A percentile compares a stretch with the other conserved stretches of the same genome.
These are phyloP conservation scores for Phaetusa simplex DNA, from an alignment of 2,113 vertebrate genomes.

Conservation along the genomic window DNA sequence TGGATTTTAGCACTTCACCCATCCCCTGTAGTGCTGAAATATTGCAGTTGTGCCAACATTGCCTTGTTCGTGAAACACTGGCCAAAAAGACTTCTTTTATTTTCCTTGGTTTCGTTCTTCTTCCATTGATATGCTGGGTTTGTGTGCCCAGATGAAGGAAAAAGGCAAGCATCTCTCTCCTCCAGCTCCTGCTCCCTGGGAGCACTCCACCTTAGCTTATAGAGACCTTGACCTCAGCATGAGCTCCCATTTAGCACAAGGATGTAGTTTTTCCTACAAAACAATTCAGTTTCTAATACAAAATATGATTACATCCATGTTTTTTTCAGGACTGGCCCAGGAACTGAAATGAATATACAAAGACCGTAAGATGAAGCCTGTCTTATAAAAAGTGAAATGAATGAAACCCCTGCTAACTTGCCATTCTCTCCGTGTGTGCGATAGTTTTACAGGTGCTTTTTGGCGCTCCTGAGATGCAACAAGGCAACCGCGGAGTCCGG, in stretches of 20 bases:
- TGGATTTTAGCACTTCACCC: not conserved
- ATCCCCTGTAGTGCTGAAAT: not conserved
- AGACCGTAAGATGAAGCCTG: not conserved
- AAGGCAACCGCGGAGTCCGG: constrained; percentile 48
- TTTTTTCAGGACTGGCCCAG: not conserved
- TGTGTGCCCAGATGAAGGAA: not conserved
- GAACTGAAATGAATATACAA: not conserved
- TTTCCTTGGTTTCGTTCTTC: not conserved
- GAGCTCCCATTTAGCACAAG: not conserved
- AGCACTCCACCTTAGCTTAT: not conserved
- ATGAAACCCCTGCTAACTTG: not conserved
- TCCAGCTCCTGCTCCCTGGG: not conserved
- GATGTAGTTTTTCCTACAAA: not conserved
- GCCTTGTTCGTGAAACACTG: not conserved
- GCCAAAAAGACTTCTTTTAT: not conserved
- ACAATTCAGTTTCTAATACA: not conserved
- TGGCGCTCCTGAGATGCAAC: constrained; percentile 70
- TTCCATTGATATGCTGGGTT: not conserved
- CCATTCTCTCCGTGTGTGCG: not conserved
- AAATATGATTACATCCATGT: not conserved
- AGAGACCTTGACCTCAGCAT: not conserved
- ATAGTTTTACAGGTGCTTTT: constrained; percentile 83
- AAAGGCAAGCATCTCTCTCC: not conserved
- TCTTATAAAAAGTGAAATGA: not conserved
- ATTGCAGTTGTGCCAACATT: not conserved